Percentiles rank a stretch among this genome's conserved stretches.
Conservation (phyloP, 2,888 invertebrate species). For the Acanthosepion pharaonis region DNA sequence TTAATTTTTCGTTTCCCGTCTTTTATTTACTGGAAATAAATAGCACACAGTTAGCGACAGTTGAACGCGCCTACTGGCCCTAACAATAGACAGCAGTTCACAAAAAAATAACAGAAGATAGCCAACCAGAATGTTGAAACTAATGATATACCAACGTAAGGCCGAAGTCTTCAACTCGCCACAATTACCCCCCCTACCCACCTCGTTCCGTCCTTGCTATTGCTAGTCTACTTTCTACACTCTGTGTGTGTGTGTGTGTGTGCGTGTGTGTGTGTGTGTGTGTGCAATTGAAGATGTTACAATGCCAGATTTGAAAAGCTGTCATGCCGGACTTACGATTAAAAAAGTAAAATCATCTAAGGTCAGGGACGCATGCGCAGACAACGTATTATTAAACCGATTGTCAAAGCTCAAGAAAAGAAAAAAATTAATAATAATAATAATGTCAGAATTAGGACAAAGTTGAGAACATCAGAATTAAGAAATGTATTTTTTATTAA, state of each 20-base stretch:
- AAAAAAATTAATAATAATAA: background rate
- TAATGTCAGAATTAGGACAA: background rate
- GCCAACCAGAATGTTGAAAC: background rate
- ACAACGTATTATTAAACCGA: background rate
- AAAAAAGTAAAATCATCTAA: background rate
- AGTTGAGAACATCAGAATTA: background rate
- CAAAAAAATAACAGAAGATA: background rate
- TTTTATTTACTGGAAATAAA: background rate
- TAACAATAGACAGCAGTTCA: background rate
- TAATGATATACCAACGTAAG: background rate
- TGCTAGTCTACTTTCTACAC: background rate
- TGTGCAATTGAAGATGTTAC: background rate
- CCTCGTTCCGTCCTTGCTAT: background rate
- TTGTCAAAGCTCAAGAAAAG: background rate
- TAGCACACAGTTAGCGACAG: background rate
- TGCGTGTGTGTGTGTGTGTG: background rate
- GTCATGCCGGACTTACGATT: background rate
- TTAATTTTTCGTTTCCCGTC: background rate
- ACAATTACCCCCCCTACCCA: background rate
- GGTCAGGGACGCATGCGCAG: background rate
- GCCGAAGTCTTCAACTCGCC: background rate
- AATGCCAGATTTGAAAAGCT: background rate
- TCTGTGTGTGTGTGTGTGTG: background rate
- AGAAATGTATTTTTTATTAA: background rate
- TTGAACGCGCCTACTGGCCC: background rate